Conservation (phyloP, 2,113 vertebrate species). For the Irena cyanogastra region DNA sequence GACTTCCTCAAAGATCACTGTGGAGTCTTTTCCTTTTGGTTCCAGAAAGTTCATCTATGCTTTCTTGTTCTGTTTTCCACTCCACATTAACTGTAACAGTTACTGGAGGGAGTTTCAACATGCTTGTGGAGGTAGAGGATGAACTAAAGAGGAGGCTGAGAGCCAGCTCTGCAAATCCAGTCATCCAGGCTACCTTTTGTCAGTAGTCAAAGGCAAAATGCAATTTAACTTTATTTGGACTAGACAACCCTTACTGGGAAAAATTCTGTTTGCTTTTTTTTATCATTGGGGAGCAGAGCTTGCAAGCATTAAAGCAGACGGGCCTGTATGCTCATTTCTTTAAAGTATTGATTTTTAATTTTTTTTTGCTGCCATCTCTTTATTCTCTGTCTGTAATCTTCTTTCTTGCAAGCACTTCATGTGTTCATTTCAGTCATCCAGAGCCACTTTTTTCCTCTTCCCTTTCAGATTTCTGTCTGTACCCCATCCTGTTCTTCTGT, state of each 20-base stretch:
- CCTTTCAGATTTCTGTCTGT: background rate
- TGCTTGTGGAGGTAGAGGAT: background rate
- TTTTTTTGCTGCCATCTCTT: background rate
- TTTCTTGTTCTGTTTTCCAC: background rate
- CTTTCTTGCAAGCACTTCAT: background rate
- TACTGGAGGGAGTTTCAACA: background rate
- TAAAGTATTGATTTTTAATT: background rate
- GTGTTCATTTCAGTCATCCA: background rate
- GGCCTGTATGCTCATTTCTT: background rate
- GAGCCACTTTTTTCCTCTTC: background rate
- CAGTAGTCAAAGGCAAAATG: background rate
- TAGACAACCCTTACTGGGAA: background rate
- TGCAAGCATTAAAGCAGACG: background rate
- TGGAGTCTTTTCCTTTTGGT: background rate
- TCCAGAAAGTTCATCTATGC: background rate
- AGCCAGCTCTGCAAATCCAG: background rate
- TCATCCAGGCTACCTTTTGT: background rate
- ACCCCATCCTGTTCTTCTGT: background rate
- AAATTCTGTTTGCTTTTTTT: background rate
- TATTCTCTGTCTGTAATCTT: background rate
- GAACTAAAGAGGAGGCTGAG: background rate
- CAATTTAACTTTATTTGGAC: background rate
- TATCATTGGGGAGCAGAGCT: background rate
- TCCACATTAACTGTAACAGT: background rate
- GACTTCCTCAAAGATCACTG: background rate